Evolutionary conservation across 2,888 invertebrate species (phyloP).

Genomic region (Pseudococcus longispinus): DNA sequence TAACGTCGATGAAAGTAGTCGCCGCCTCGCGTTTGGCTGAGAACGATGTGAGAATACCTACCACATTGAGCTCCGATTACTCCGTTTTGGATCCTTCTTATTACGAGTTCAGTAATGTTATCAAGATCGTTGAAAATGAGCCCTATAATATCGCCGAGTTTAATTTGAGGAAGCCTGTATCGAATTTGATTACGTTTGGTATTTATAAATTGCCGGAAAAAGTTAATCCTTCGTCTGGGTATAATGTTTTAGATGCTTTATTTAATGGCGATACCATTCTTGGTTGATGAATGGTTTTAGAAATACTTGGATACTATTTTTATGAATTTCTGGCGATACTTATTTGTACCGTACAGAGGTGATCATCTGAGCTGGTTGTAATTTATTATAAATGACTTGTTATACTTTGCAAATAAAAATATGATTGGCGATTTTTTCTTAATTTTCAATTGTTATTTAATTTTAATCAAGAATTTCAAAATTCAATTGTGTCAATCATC

Average conservation of each 20-base stretch:
- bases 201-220: slow-evolving; percentile 59
- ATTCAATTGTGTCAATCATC: no score
- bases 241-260: not conserved
- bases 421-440: not conserved
- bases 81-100: slow-evolving; percentile 59
- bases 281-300: not conserved
- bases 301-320: no score
- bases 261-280: not conserved
- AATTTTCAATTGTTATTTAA: no score
- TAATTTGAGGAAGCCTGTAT: slow-evolving; percentile 57
- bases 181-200: slow-evolving; percentile 61
- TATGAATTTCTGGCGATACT: no score
- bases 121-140: slow-evolving; percentile 54
- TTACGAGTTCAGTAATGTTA: slow-evolving; percentile 58
- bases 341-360: no score
- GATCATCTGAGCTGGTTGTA: not conserved
- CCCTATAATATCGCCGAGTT: slow-evolving; percentile 59
- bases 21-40: slow-evolving; percentile 59
- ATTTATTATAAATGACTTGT: not conserved
- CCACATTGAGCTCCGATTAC: slow-evolving; percentile 58
- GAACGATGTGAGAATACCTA: slow-evolving; percentile 59
- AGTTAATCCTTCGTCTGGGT: not conserved
- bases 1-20: slow-evolving; percentile 59
- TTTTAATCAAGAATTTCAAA: no score
- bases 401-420: not conserved